These are phyloP conservation scores for Papilio polyxenes DNA, from an alignment of 1,140 invertebrate genomes.

Conservation along the genomic window DNA sequence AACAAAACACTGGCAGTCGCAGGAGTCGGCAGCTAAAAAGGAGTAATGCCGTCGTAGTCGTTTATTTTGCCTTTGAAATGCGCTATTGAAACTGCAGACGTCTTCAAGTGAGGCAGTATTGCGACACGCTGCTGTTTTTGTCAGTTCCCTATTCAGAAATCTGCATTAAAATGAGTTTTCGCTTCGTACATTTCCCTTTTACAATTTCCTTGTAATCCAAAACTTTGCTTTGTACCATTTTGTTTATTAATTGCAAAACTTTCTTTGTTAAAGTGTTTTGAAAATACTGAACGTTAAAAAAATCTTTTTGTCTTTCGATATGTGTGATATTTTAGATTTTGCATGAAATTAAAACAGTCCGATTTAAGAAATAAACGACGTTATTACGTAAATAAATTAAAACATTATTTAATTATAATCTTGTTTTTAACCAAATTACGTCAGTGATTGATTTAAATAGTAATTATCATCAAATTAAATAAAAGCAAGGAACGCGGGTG, in stretches of 20 bases:
- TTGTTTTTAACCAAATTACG: background rate
- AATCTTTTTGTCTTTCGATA: too few relatives aligned
- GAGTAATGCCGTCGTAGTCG: background rate
- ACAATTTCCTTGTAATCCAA: background rate
- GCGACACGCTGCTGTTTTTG: constrained; percentile 23
- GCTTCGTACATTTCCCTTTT: constrained; percentile 9
- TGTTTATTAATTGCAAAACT: background rate
- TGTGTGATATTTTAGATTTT: too few relatives aligned
- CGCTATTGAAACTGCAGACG: constrained; percentile 33
- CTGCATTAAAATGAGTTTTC: constrained; percentile 28
- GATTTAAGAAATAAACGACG: too few relatives aligned
- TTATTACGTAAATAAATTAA: too few relatives aligned
- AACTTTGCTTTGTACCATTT: background rate
- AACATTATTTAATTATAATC: background rate
- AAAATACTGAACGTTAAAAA: background rate
- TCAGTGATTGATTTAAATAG: background rate
- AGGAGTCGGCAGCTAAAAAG: constrained; percentile 26
- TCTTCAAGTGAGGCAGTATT: constrained; percentile 31
- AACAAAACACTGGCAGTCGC: background rate
- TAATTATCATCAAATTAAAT: background rate
- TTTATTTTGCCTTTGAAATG: constrained; percentile 34
- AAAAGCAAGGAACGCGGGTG: background rate
- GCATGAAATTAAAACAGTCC: too few relatives aligned
- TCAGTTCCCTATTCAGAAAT: constrained; percentile 14
- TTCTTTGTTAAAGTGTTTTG: background rate